These are phyloP conservation scores for Acanthochromis polyacanthus DNA, from an alignment of 2,113 vertebrate species.

Conservation along the genomic window DNA sequence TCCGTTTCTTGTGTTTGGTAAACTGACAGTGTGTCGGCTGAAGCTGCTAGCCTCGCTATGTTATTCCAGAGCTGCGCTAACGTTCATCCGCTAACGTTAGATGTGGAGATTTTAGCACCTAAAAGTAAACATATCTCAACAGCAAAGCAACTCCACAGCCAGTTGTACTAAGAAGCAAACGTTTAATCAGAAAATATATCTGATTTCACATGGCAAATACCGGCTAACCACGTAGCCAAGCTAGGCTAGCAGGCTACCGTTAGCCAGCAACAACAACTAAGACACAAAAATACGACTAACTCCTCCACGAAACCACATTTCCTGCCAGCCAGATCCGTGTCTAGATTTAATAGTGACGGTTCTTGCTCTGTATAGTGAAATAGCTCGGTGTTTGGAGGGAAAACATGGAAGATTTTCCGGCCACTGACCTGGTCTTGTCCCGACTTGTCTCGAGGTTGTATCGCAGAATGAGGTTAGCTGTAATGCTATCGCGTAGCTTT, in stretches of 20 bases:
- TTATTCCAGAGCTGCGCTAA: constrained; percentile 32
- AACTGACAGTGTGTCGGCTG: neutral
- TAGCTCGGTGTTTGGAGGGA: neutral
- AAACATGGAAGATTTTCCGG: constrained; percentile 14
- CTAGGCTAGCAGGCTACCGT: constrained; percentile 48
- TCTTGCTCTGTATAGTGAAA: neutral
- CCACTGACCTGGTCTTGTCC: constrained; percentile 88
- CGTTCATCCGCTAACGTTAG: constrained; percentile 34
- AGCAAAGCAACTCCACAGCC: fast-evolving
- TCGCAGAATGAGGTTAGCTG: constrained; percentile 81
- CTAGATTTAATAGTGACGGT: fast-evolving
- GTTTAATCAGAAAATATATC: neutral
- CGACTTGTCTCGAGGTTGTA: constrained; percentile 88
- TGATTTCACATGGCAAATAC: neutral
- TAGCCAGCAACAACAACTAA: constrained; percentile 65
- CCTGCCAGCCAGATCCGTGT: neutral
- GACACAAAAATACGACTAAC: constrained; percentile 25
- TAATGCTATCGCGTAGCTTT: constrained; percentile 70
- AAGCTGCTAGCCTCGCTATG: constrained; percentile 5
- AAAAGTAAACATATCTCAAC: neutral
- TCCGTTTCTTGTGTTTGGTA: neutral
- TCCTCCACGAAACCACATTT: neutral
- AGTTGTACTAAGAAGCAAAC: fast-evolving
- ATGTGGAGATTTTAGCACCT: neutral
- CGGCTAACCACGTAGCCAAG: constrained; percentile 14